Conservation (phyloP, 92 coral and sea anemone genomes). For the Heliopora coerulea region DNA sequence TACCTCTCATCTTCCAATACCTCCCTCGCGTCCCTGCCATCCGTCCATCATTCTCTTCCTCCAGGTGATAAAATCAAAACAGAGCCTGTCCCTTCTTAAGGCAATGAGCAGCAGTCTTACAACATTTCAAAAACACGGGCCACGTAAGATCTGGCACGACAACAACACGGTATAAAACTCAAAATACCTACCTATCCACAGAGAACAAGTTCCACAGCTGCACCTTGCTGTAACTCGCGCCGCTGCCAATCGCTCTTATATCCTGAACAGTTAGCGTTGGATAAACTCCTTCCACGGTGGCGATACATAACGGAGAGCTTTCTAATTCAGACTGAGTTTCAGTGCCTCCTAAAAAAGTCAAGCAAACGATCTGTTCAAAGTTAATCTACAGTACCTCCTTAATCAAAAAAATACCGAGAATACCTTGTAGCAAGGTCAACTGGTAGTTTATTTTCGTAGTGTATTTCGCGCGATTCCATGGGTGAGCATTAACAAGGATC, state of each 20-base stretch:
- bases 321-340: neutral
- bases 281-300: conserved; percentile 73
- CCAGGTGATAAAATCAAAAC: too few species aligned
- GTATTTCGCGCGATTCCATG: conserved; percentile 74
- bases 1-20: too few species aligned
- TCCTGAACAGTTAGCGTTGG: conserved; percentile 83
- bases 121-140: too few species aligned
- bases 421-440: conserved; percentile 70
- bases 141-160: too few species aligned
- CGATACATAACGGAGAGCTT: conserved; percentile 11
- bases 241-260: conserved; percentile 79
- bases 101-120: too few species aligned
- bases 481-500: conserved; percentile 73
- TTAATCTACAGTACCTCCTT: too few species aligned
- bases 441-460: conserved; percentile 68
- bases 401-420: neutral
- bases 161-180: too few species aligned
- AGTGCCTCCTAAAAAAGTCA: neutral
- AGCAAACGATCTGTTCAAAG: neutral
- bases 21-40: too few species aligned
- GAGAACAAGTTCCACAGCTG: conserved; percentile 90
- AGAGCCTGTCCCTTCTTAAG: too few species aligned
- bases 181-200: conserved; percentile 66
- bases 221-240: conserved; percentile 78
- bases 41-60: too few species aligned